phyloP scores from a whole-genome alignment of 2,888 invertebrate species.

The Metacarcinus magister region DNA sequence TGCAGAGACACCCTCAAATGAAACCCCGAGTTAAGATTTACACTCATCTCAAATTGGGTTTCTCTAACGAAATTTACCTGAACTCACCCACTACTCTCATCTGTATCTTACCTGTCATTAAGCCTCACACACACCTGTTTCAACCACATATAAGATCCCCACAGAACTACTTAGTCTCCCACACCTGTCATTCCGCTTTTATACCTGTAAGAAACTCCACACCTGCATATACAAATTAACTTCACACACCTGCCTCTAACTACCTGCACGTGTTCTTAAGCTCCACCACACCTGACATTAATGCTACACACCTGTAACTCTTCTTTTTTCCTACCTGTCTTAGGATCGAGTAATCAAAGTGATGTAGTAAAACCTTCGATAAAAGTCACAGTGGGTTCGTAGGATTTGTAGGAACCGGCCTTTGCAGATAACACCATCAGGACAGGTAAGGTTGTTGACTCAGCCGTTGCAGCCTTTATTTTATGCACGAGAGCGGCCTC shows the following conservation, averaged over 20 bases:
- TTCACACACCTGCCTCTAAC: background rate
- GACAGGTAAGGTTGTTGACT: background rate
- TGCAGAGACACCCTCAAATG: background rate
- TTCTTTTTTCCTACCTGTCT: background rate
- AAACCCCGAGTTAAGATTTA: background rate
- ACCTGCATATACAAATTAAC: background rate
- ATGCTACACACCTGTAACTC: background rate
- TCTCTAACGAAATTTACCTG: background rate
- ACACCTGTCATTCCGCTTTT: background rate
- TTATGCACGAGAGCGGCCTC: background rate
- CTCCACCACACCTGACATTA: background rate
- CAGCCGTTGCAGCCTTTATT: background rate
- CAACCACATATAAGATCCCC: too few species aligned
- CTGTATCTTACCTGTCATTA: constrained; percentile 11
- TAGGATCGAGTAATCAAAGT: background rate
- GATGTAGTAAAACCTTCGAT: background rate
- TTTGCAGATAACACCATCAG: background rate
- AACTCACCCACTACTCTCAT: background rate
- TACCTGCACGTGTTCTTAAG: background rate
- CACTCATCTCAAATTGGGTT: background rate
- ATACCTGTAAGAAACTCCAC: background rate
- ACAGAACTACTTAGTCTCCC: too few species aligned
- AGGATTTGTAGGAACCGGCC: background rate
- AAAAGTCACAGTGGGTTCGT: background rate
- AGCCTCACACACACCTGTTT: background rate